Evolutionary conservation across 2,888 invertebrate genomes (phyloP).

Genomic region (Camptogramma bilineatum): DNA sequence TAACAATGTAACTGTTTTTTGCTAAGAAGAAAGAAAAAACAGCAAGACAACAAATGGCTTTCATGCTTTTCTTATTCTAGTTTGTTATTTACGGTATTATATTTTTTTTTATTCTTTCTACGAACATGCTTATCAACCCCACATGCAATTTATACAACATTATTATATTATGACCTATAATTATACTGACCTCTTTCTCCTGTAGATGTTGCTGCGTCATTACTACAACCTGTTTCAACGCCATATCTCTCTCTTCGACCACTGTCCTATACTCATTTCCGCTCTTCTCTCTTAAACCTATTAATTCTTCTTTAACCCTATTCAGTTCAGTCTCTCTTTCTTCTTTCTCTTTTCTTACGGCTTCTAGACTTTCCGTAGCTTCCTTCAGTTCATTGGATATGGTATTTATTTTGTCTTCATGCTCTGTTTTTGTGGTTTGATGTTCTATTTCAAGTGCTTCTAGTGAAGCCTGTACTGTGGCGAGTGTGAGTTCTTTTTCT

Average conservation of each 20-base stretch:
- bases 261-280: slow-evolving; percentile 74
- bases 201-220: slow-evolving; percentile 65
- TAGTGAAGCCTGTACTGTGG: slow-evolving; percentile 74
- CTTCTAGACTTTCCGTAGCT: slow-evolving; percentile 66
- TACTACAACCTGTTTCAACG: slow-evolving; percentile 65
- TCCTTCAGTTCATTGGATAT: slow-evolving; percentile 72
- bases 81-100: background rate
- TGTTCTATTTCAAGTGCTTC: slow-evolving; percentile 78
- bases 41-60: background rate
- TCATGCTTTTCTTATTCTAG: background rate
- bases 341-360: slow-evolving; percentile 64
- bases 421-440: slow-evolving; percentile 71
- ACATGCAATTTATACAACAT: slow-evolving; percentile 5
- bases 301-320: slow-evolving; percentile 70
- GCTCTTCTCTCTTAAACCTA: slow-evolving; percentile 67
- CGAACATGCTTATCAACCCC: slow-evolving; percentile 4
- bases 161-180: background rate
- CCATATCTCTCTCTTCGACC: slow-evolving; percentile 70
- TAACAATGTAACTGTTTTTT: too few relatives aligned
- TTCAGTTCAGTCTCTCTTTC: slow-evolving; percentile 67
- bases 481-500: slow-evolving; percentile 82
- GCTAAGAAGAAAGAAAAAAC: background rate
- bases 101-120: background rate
- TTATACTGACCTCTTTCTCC: slow-evolving; percentile 75
- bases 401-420: slow-evolving; percentile 69